phyloP scores from a whole-genome alignment of 2,888 invertebrate species.

The Brassicogethes aeneus region DNA sequence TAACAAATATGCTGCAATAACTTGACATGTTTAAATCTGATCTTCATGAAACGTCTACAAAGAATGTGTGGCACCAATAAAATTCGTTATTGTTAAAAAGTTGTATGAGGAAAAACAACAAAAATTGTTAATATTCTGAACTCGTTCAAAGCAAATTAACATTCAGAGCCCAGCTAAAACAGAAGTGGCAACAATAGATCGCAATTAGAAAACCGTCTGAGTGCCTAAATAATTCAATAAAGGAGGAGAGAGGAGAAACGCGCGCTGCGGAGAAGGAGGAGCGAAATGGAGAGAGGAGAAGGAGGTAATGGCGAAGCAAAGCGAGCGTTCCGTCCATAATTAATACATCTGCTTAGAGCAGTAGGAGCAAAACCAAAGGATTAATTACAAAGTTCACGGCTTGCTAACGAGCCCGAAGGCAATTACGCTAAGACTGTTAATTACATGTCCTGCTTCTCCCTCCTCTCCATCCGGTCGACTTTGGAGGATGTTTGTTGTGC shows the following conservation, averaged over 20 bases:
- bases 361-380: constrained; percentile 41
- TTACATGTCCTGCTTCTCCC: constrained; percentile 38
- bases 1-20: too few species aligned
- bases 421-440: constrained; percentile 45
- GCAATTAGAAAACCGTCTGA: constrained; percentile 25
- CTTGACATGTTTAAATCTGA: too few species aligned
- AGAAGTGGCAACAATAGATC: constrained; percentile 12
- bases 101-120: constrained; percentile 11
- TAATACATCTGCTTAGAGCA: constrained; percentile 40
- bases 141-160: too few species aligned
- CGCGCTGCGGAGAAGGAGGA: too few species aligned
- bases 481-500: too few species aligned
- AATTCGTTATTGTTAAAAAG: too few species aligned
- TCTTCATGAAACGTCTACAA: too few species aligned
- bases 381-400: constrained; percentile 46
- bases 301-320: constrained; percentile 26
- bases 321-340: constrained; percentile 36
- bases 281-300: constrained; percentile 12
- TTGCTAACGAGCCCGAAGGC: constrained; percentile 45
- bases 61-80: too few species aligned
- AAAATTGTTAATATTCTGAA: too few species aligned
- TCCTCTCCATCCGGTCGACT: constrained; percentile 8
- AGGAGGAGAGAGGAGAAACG: constrained; percentile 17
- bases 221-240: constrained; percentile 28
- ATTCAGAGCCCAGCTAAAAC: too few species aligned